These are phyloP conservation scores for Autographa gamma DNA, from an alignment of 2,888 invertebrate genomes.

Conservation along the genomic window DNA sequence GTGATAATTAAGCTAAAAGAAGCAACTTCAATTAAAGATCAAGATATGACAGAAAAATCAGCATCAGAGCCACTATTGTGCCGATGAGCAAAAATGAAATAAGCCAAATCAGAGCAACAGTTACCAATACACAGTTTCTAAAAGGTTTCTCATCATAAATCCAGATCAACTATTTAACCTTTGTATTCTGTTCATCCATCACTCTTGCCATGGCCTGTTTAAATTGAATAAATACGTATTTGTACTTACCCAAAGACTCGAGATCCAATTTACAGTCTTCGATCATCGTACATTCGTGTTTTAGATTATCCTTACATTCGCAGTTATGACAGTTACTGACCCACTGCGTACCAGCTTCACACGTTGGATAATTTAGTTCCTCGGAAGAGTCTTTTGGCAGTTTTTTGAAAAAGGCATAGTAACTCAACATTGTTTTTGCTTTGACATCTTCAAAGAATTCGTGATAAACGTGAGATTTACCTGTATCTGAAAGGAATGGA, in stretches of 20 bases:
- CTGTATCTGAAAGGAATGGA: conserved; percentile 11
- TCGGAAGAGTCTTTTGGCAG: conserved; percentile 20
- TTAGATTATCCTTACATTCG: conserved; percentile 19
- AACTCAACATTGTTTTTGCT: conserved; percentile 1
- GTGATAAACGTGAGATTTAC: background rate
- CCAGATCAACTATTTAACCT: too few relatives aligned
- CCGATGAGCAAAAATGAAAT: too few relatives aligned
- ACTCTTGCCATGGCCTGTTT: background rate
- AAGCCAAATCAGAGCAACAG: too few relatives aligned
- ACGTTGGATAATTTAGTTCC: conserved; percentile 19
- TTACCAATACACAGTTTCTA: too few relatives aligned
- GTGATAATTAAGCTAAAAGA: background rate
- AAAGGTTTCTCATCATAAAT: too few relatives aligned
- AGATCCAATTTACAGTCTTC: conserved; percentile 17
- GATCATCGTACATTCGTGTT: conserved; percentile 27
- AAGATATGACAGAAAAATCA: too few relatives aligned
- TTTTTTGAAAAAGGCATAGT: conserved; percentile 11
- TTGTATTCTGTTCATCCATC: too few relatives aligned
- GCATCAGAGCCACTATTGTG: too few relatives aligned
- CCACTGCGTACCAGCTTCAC: conserved; percentile 36
- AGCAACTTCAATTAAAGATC: too few relatives aligned
- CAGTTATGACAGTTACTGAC: conserved; percentile 37
- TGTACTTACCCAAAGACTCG: conserved; percentile 27
- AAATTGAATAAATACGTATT: background rate
- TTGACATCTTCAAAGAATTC: conserved; percentile 21